phyloP scores from a whole-genome alignment of 2,797 vertebrate genomes.

The Sebastiscus tertius region DNA sequence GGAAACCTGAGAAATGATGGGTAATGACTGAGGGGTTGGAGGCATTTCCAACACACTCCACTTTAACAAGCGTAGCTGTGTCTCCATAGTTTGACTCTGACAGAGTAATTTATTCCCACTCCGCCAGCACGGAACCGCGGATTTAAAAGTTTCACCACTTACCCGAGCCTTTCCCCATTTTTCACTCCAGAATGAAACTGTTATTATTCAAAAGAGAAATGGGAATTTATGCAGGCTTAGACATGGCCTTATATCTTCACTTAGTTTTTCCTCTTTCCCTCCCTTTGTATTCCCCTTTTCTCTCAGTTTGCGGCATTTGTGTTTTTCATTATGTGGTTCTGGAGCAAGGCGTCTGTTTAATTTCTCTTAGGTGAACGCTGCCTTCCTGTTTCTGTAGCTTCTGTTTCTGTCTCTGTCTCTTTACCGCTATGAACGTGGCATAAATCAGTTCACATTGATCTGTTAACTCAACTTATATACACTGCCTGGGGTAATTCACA shows the following conservation, averaged over 20 bases:
- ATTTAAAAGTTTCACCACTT: conserved; percentile 79
- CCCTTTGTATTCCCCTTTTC: conserved; percentile 14
- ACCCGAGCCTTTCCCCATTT: conserved; percentile 63
- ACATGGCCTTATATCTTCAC: conserved; percentile 68
- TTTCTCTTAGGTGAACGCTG: conserved; percentile 25
- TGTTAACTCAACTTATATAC: conserved; percentile 4
- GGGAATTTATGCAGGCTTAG: conserved; percentile 76
- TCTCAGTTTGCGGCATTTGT: conserved; percentile 26
- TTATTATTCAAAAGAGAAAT: conserved; percentile 77
- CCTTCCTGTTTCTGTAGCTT: background rate
- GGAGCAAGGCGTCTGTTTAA: conserved; percentile 4
- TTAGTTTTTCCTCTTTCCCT: conserved; percentile 13
- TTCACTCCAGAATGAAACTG: conserved; percentile 64
- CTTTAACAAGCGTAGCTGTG: conserved; percentile 60
- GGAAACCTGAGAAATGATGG: conserved; percentile 64
- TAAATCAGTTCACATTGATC: conserved; percentile 28
- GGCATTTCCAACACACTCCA: conserved; percentile 45
- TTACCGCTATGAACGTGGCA: background rate
- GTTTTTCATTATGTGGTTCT: conserved; percentile 31
- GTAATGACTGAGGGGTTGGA: conserved; percentile 53
- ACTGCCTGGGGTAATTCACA: background rate
- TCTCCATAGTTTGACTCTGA: conserved; percentile 59
- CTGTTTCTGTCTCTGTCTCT: background rate
- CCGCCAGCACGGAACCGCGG: conserved; percentile 53
- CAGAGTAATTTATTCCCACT: conserved; percentile 76